Base-by-base conservation (phyloP, 2,888 invertebrate genomes). In the Geotrupes spiniger region DNA sequence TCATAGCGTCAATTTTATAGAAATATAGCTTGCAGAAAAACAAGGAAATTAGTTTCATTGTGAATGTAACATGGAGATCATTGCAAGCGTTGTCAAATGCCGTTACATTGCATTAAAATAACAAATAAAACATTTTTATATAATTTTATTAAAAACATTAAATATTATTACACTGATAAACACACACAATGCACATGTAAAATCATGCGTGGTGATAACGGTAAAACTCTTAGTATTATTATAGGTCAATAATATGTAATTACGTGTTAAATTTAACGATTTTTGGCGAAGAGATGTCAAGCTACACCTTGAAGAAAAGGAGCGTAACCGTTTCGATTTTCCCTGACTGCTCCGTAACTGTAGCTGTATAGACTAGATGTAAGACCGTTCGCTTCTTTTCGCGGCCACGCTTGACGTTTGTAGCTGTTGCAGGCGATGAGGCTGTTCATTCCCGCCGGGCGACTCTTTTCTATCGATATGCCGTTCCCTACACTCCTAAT, bases 371-470 rank as follows among this genome's bases (percentile, higher is more conserved):
- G 73, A 1, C 77, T 77, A 49, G 78, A 36, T 62, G 58, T 59
- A 2, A 71, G 52, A 6, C 53, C 51, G 50, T 62, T 65, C 10
- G 58, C 54, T 1, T 63, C 56, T 25, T 71, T 71, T 43, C 65
- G 67, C 2, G 75, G 72, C 76, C 77, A 77, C 5, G 77, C 78
- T 52, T 78, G 77, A 70, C 84, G 86, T 68, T 86, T 85, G 75
- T 83, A 87, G 71, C 86, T 86, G 69, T 85, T 86, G 74, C 86
- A 86, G 0, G 85, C 84, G 51, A 87, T 85, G 50, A 87, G 74
- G 48, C 85, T 86, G 74, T 84, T 85, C 84, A 85, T 84, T 40
- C 79, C 85, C n/a, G 81, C 81, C 0, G 84, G 84, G 27, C 85
- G 75, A 29, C 80, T 80, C 53, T 78, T 77, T 63, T 85, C 85